These are phyloP conservation scores for Aphelocoma coerulescens DNA, from an alignment of 2,113 vertebrate genomes.

Conservation along the genomic window DNA sequence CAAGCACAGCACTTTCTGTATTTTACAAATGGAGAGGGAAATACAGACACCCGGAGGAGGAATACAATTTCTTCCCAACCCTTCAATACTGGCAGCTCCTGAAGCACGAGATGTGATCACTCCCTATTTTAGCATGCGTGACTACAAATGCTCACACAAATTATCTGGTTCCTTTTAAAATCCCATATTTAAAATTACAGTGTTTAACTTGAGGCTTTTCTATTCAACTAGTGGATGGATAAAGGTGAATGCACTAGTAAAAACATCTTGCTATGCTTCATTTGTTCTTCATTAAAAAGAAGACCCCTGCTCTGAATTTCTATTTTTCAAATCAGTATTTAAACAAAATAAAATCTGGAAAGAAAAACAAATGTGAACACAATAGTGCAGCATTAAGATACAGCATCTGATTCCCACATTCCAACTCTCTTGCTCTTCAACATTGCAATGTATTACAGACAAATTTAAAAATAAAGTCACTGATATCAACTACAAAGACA, in stretches of 20 bases:
- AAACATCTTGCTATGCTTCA: background rate
- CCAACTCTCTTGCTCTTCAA: background rate
- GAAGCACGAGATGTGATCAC: constrained; percentile 40
- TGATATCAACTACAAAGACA: background rate
- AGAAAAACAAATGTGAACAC: background rate
- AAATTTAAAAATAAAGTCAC: constrained; percentile 14
- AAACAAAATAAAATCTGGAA: background rate
- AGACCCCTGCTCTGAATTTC: background rate
- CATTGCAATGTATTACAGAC: background rate
- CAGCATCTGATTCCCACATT: background rate
- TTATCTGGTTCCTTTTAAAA: background rate
- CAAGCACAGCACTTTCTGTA: background rate
- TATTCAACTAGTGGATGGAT: background rate
- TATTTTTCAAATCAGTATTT: background rate
- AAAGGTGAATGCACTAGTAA: background rate
- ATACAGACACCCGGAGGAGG: constrained; percentile 16
- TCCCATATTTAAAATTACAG: background rate
- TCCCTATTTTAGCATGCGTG: constrained; percentile 49
- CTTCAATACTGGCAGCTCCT: constrained; percentile 25
- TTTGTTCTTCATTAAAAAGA: background rate
- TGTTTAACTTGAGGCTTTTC: background rate
- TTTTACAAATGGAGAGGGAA: background rate
- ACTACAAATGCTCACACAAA: constrained; percentile 21
- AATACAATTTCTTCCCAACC: constrained; percentile 35
- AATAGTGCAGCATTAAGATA: background rate